These are phyloP conservation scores for Pseudococcus jackbeardsleyi DNA, from an alignment of 2,888 invertebrate species.

Conservation along the genomic window DNA sequence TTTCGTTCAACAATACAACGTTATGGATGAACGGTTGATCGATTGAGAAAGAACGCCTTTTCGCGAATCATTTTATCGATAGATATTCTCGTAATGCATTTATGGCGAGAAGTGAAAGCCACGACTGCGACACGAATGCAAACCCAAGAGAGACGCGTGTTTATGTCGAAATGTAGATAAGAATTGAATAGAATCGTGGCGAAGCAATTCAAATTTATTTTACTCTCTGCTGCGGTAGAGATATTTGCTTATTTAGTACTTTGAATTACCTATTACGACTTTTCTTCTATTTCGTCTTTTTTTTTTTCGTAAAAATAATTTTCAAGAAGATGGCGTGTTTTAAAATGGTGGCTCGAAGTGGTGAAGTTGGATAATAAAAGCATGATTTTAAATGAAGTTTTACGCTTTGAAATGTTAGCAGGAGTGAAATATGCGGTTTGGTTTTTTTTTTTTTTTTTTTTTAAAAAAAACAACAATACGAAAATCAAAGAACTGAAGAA, in stretches of 20 bases:
- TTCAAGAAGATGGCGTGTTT: too few species aligned
- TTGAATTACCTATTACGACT: constrained; percentile 4
- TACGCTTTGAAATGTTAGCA: too few species aligned
- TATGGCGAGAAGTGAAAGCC: background rate
- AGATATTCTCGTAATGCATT: constrained; percentile 33
- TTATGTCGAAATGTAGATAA: constrained; percentile 14
- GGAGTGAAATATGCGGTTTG: too few species aligned
- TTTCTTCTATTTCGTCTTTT: too few species aligned
- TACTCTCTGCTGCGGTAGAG: background rate
- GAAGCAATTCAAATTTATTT: constrained; percentile 18
- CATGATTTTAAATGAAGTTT: too few species aligned
- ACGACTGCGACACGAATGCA: background rate
- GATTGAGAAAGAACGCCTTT: background rate
- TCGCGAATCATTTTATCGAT: constrained; percentile 17
- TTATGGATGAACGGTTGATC: constrained; percentile 15
- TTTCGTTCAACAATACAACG: background rate
- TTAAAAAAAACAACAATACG: too few species aligned
- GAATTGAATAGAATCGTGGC: background rate
- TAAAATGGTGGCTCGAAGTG: too few species aligned
- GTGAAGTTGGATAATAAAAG: too few species aligned
- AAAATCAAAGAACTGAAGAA: too few species aligned
- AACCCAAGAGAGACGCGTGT: constrained; percentile 31
- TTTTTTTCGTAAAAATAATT: too few species aligned
- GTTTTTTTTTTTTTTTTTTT: too few species aligned
- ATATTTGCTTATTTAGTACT: background rate